phyloP scores from a whole-genome alignment of 2,113 vertebrate genomes.

The Prionailurus viverrinus region DNA sequence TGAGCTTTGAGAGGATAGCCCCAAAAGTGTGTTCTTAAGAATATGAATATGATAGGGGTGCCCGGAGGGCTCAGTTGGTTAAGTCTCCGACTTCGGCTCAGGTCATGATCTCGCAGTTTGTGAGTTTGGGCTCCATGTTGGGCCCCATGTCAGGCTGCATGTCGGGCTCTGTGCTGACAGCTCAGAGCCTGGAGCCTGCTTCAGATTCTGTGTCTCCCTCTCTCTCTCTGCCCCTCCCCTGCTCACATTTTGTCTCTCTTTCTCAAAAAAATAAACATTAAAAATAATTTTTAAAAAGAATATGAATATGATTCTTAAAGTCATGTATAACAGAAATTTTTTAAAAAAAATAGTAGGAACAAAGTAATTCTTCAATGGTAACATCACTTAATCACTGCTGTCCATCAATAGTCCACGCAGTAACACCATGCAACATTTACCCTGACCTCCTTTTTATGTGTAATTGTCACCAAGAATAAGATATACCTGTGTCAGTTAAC shows the following conservation, averaged over 20 bases:
- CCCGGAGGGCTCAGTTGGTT: too few species aligned
- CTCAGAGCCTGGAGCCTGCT: too few species aligned
- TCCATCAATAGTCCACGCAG: constrained; percentile 23
- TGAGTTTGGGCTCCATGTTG: too few species aligned
- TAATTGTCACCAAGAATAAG: constrained; percentile 75
- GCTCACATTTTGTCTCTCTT: too few species aligned
- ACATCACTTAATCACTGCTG: constrained; percentile 20
- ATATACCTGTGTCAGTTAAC: constrained; percentile 76
- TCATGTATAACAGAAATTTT: not conserved
- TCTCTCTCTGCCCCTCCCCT: too few species aligned
- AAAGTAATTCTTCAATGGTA: constrained; percentile 27
- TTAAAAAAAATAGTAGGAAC: not conserved
- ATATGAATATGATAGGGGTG: not conserved
- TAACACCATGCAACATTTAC: not conserved
- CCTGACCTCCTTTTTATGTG: constrained; percentile 46
- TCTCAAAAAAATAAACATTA: too few species aligned
- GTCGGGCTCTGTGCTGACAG: too few species aligned
- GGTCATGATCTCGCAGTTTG: too few species aligned
- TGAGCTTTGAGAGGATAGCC: not conserved
- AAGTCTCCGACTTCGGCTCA: too few species aligned
- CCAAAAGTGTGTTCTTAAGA: not conserved
- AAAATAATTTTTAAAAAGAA: not conserved
- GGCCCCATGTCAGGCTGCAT: too few species aligned
- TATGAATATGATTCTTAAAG: constrained; percentile 37
- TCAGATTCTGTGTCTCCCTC: too few species aligned